Evolutionary conservation across 2,797 vertebrate genomes (phyloP).

Genomic region (Rousettus madagascariensis): DNA sequence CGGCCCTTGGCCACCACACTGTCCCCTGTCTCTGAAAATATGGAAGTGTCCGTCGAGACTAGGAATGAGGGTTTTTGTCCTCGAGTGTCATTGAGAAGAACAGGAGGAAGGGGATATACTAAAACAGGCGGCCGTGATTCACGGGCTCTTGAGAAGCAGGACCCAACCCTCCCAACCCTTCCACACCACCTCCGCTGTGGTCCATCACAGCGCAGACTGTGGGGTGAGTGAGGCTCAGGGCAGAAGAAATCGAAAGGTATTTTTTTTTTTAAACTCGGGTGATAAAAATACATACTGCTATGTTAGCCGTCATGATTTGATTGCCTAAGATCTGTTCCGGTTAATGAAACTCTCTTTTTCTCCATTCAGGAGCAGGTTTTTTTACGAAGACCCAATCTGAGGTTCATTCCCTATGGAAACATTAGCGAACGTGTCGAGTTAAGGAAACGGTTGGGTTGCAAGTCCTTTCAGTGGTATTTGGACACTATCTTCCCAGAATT

Average conservation of each 20-base stretch:
- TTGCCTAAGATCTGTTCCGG: not conserved
- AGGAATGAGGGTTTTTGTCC: not conserved
- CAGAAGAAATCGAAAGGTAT: not conserved
- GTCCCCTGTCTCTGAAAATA: not conserved
- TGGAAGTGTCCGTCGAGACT: not conserved
- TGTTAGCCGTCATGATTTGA: not conserved
- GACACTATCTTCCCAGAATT: conserved; percentile 96
- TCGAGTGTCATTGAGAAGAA: not conserved
- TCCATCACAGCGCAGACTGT: rapidly evolving
- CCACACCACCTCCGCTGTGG: not conserved
- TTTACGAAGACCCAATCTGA: conserved; percentile 89
- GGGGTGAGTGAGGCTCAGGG: too few species aligned
- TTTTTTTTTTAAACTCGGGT: not conserved
- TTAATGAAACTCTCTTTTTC: conserved; percentile 39
- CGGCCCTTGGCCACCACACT: not conserved
- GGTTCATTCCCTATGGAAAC: conserved; percentile 89
- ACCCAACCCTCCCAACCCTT: not conserved
- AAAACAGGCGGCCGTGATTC: not conserved
- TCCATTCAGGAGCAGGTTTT: conserved; percentile 91
- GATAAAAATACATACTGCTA: not conserved
- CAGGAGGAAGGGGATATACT: not conserved
- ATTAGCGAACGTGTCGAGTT: conserved; percentile 89
- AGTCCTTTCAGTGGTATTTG: conserved; percentile 95
- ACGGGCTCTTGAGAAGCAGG: not conserved
- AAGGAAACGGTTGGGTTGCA: conserved; percentile 90